Conservation (phyloP, 2,113 vertebrate genomes). For the Lampris megalopsis region DNA sequence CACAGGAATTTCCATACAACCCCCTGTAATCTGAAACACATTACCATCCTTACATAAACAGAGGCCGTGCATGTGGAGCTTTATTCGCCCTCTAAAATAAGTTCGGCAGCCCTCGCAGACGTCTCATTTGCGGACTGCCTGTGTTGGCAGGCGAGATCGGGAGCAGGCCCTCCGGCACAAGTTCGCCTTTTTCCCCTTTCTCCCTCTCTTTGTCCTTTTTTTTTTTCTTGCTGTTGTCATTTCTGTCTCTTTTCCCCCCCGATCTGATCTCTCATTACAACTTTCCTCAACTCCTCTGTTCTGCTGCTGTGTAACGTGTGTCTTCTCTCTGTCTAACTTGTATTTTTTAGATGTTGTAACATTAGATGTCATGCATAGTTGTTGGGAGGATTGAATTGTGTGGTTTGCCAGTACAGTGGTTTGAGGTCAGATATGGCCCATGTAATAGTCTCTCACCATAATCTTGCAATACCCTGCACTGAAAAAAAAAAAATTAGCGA, state of each 20-base stretch:
- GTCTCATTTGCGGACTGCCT: constrained; percentile 81
- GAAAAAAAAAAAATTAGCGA: background rate
- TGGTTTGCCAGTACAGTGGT: no score
- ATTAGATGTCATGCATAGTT: no score
- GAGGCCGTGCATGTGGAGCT: constrained; percentile 74
- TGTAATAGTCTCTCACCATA: background rate
- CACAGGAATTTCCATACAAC: constrained; percentile 91
- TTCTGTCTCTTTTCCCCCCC: background rate
- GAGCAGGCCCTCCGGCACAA: constrained; percentile 43
- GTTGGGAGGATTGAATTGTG: no score
- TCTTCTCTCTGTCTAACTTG: background rate
- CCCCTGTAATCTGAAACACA: constrained; percentile 91
- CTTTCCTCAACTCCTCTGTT: background rate
- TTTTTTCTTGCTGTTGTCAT: constrained; percentile 5
- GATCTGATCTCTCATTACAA: background rate
- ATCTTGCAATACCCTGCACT: background rate
- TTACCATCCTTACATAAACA: constrained; percentile 86
- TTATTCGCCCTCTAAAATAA: constrained; percentile 82
- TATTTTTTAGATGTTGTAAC: background rate
- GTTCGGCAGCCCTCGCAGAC: constrained; percentile 71
- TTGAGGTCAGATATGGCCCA: no score
- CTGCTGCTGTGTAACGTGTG: background rate
- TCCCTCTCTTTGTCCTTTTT: background rate
- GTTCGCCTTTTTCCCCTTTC: background rate
- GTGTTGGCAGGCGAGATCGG: constrained; percentile 75